Percentiles rank a stretch among this genome's conserved stretches.
phyloP scores from a whole-genome alignment of 2,888 invertebrate species.

The Periphyllus acericola region DNA sequence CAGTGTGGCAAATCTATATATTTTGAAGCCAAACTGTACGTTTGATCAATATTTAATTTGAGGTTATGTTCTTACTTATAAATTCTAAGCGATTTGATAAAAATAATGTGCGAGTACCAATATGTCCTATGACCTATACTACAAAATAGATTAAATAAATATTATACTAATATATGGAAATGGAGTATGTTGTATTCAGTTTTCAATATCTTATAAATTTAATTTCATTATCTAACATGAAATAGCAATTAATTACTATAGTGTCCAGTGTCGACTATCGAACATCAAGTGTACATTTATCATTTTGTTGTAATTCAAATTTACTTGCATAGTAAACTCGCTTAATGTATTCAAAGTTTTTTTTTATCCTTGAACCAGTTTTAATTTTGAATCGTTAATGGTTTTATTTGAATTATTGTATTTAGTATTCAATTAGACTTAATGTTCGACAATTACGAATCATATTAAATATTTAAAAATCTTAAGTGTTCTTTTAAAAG shows the following conservation, averaged over 20 bases:
- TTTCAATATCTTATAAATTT: too few relatives aligned
- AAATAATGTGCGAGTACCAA: too few relatives aligned
- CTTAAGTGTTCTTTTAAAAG: background rate
- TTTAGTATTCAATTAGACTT: background rate
- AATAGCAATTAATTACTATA: too few relatives aligned
- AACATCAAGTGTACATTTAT: background rate
- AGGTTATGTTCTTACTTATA: background rate
- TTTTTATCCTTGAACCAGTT: background rate
- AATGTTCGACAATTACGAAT: background rate
- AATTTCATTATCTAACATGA: too few relatives aligned
- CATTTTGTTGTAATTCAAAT: background rate
- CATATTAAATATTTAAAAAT: background rate
- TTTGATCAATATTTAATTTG: constrained; percentile 8
- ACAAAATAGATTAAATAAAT: too few relatives aligned
- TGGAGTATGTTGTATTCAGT: too few relatives aligned
- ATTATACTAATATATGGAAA: too few relatives aligned
- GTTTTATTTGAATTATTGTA: background rate
- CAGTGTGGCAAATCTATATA: constrained; percentile 10
- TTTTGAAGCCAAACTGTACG: background rate
- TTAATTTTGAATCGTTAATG: background rate
- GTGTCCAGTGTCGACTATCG: too few relatives aligned
- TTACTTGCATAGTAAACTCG: background rate
- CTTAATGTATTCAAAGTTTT: background rate
- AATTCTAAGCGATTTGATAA: too few relatives aligned
- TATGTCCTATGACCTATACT: too few relatives aligned